Conservation (phyloP, 2,113 vertebrate species). For the Cyprinodon tularosa region DNA sequence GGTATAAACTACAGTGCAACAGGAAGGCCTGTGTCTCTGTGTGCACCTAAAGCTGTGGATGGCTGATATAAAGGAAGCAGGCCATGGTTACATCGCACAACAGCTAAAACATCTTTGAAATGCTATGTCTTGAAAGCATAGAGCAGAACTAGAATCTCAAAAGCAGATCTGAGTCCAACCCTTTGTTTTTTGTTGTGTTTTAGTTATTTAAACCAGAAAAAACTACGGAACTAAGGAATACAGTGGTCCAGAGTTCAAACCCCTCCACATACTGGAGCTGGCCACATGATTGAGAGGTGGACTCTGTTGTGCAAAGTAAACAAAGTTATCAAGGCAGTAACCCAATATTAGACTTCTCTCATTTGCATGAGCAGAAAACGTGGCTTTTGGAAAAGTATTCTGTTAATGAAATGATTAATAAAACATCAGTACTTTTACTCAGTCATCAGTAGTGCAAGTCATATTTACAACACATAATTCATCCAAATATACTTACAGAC, state of each 20-base stretch:
- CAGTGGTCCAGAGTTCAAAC: neutral
- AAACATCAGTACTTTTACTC: neutral
- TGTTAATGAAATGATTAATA: neutral
- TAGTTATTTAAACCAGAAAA: neutral
- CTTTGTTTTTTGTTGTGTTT: too few relatives aligned
- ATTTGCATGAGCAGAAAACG: neutral
- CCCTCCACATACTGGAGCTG: neutral
- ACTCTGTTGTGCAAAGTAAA: neutral
- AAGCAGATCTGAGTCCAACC: constrained; percentile 1
- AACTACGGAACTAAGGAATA: neutral
- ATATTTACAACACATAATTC: neutral
- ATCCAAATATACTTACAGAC: neutral
- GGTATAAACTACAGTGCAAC: constrained; percentile 18
- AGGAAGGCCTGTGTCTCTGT: constrained; percentile 23
- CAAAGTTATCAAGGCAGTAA: neutral
- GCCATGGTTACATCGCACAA: constrained; percentile 27
- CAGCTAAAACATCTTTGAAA: constrained; percentile 18
- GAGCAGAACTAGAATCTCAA: constrained; percentile 3
- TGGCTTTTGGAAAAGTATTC: neutral
- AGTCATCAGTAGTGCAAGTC: neutral
- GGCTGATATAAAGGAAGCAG: constrained; percentile 29
- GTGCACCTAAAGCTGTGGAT: constrained; percentile 40
- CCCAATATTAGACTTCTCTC: neutral
- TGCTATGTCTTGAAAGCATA: constrained; percentile 1
- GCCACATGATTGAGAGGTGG: too few relatives aligned